Conservation (phyloP, 2,797 vertebrate species). For the Petrocephalus sullivani region DNA sequence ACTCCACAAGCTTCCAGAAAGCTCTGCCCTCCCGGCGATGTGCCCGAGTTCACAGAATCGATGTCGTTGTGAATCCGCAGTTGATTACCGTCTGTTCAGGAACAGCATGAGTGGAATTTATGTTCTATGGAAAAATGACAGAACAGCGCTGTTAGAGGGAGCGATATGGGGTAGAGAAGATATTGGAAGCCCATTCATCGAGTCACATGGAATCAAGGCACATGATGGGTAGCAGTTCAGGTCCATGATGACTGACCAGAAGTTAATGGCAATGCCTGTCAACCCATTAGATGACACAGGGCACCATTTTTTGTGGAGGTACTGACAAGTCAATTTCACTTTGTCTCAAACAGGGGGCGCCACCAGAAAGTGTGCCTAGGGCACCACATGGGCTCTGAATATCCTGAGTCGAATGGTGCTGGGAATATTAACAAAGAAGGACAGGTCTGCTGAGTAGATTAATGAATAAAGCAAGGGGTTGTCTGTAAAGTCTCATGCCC, state of each 20-base stretch:
- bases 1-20: neutral
- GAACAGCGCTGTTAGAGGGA: neutral
- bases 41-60: neutral
- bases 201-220: neutral
- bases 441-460: neutral
- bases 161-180: neutral
- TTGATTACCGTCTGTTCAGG: conserved; percentile 3
- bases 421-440: neutral
- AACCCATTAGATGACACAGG: neutral
- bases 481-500: neutral
- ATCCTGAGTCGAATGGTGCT: neutral
- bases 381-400: neutral
- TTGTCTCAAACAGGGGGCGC: neutral
- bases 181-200: neutral
- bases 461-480: neutral
- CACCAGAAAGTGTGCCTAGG: neutral
- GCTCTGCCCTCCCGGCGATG: neutral
- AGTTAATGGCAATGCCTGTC: neutral
- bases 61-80: neutral
- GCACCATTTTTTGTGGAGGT: neutral
- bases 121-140: neutral
- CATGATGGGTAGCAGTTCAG: neutral
- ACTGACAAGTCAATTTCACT: neutral
- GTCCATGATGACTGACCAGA: neutral
- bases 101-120: neutral